Base-by-base conservation (phyloP, 64 coral and sea anemone genomes). In the Montipora capricornis region DNA sequence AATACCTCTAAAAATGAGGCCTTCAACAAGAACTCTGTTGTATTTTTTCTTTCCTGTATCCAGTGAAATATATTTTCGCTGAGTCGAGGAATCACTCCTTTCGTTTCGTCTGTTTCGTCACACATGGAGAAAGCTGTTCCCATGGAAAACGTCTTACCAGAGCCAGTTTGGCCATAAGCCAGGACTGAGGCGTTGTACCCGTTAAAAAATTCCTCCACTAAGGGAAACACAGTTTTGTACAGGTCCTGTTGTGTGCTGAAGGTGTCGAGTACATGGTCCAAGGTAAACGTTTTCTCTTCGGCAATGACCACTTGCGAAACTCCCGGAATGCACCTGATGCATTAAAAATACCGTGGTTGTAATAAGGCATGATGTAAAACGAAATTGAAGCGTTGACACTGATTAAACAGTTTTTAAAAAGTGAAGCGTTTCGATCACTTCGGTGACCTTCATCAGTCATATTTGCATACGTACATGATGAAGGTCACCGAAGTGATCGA, bases 121-220 rank as follows among this genome's bases (percentile, higher is more conserved):
- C 89, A 92, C n/a, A 90, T 84, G 6, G 98, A 78, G 79, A 96
- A 96, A 47, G 95, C 81, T 90, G 98, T 96, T 3, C 98, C 98
- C 98, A 99, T 99, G 0, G 98, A 96, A 15, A 87, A 96, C 46
- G 98, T 99, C 22, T 99, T 99, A 2, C 98, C 98, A 49, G 98
- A 99, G 11, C 98, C 98, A 5, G 98, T 99, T 71, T 99, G 98
- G 12, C 98, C 98, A 86, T 99, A 99, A 2, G 98, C 98, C 4
- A 99, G 55, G 17, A 99, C 91, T 5, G 98, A 96, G 2, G 95
- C 98, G 52, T 99, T 99, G 29, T 99, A 99, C 0, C 98, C 98
- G 16, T 80, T 93, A 22, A 96, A 99, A 48, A 96, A 94, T 70
- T 84, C 88, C 22, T 99, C 90, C 3, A 99, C 58, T 61, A 99